Conservation (phyloP, 2,113 vertebrate genomes). For the Uropsilus gracilis region DNA sequence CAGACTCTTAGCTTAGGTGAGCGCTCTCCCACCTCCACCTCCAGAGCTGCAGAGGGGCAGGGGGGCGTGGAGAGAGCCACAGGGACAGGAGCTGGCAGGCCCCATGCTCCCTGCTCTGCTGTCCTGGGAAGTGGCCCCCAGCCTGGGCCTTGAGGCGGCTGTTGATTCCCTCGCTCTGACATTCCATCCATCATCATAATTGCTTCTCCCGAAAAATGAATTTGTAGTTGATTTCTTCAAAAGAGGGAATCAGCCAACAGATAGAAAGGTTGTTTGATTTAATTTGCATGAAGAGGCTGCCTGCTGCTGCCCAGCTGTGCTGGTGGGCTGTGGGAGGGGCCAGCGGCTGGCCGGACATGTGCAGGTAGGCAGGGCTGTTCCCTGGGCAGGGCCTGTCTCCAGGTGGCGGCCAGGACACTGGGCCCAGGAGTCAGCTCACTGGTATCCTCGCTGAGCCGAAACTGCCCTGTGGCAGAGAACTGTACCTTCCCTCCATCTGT, state of each 20-base stretch:
- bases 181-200: slow-evolving; percentile 80
- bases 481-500: not conserved
- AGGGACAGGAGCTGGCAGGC: not conserved
- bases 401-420: no score
- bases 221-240: slow-evolving; percentile 81
- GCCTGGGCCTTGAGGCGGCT: slow-evolving; percentile 30
- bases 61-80: not conserved
- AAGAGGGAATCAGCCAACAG: slow-evolving; percentile 81
- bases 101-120: not conserved
- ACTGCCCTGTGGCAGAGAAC: not conserved
- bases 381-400: not conserved
- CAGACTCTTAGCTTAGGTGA: not conserved
- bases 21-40: not conserved
- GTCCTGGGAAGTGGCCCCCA: not conserved
- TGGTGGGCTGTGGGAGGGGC: not conserved
- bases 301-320: slow-evolving; percentile 74
- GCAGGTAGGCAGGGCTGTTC: not conserved
- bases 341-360: not conserved
- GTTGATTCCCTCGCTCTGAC: slow-evolving; percentile 59
- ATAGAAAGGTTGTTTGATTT: slow-evolving; percentile 81
- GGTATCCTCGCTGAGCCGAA: not conserved
- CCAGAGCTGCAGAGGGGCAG: not conserved
- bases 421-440: no score
- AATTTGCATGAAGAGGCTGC: slow-evolving; percentile 77
- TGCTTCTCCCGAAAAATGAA: slow-evolving; percentile 80